phyloP scores from a whole-genome alignment of 2,113 vertebrate genomes.

The Paramisgurnus dabryanus region DNA sequence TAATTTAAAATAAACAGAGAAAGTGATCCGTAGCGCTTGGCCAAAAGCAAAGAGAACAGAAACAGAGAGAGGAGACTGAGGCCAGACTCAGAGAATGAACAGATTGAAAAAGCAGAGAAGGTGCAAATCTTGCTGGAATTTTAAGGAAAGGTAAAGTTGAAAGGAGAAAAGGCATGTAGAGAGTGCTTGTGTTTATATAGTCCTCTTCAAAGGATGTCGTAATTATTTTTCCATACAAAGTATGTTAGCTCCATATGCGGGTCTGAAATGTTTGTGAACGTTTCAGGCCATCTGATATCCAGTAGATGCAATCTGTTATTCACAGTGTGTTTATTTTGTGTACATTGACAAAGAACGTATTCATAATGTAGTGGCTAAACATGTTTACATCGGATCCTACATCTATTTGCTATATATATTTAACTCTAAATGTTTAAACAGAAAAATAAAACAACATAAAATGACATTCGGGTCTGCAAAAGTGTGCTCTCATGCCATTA shows the following conservation, averaged over 20 bases:
- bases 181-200: conserved; percentile 70
- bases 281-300: neutral
- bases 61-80: conserved; percentile 9
- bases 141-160: conserved; percentile 59
- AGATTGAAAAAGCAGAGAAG: conserved; percentile 72
- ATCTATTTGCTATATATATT: neutral
- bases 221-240: conserved; percentile 71
- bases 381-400: neutral
- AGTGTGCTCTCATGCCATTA: conserved; percentile 48
- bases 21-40: neutral
- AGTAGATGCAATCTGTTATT: neutral
- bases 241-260: conserved; percentile 58
- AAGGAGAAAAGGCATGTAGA: conserved; percentile 64
- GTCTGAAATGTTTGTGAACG: conserved; percentile 43
- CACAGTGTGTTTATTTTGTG: neutral
- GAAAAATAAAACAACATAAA: neutral
- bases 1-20: neutral
- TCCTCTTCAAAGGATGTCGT: conserved; percentile 68
- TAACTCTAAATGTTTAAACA: neutral
- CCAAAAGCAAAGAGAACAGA: conserved; percentile 1
- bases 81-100: conserved; percentile 28
- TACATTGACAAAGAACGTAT: neutral
- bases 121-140: conserved; percentile 64
- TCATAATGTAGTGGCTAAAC: neutral
- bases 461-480: conserved; percentile 23